A percentile compares a stretch with the other conserved stretches of the same genome.
Conservation (phyloP, 2,113 vertebrate species). For the Stegastes partitus region DNA sequence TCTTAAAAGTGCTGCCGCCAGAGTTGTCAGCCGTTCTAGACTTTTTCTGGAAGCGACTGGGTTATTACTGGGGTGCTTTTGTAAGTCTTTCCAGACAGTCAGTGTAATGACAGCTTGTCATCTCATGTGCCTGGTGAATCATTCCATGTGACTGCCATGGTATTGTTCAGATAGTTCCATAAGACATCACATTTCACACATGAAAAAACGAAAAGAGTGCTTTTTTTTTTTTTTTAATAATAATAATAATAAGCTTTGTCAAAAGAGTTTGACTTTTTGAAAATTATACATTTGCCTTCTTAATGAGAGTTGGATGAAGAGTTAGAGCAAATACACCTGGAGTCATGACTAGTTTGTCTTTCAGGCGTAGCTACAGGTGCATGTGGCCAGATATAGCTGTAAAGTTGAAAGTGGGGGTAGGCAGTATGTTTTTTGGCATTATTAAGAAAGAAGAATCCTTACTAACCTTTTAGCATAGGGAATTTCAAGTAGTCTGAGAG, state of each 20-base stretch:
- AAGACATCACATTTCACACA: neutral
- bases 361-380: too few relatives aligned
- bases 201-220: too few relatives aligned
- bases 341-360: too few relatives aligned
- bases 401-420: too few relatives aligned
- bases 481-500: too few relatives aligned
- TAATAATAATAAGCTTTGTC: neutral
- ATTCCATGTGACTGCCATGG: neutral
- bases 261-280: neutral
- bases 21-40: neutral
- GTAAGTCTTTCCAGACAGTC: neutral
- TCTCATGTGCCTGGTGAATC: slow-evolving; percentile 11
- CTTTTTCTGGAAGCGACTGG: neutral
- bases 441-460: too few relatives aligned
- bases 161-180: neutral
- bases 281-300: neutral
- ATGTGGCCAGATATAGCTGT: too few relatives aligned
- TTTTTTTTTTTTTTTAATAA: too few relatives aligned
- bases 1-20: neutral
- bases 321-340: too few relatives aligned
- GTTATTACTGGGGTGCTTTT: neutral
- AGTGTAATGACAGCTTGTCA: slow-evolving; percentile 11
- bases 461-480: too few relatives aligned
- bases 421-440: too few relatives aligned
- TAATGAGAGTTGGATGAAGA: neutral